Base-by-base conservation (phyloP, 2,888 invertebrate genomes). In the Callyntrura guangdongensis region DNA sequence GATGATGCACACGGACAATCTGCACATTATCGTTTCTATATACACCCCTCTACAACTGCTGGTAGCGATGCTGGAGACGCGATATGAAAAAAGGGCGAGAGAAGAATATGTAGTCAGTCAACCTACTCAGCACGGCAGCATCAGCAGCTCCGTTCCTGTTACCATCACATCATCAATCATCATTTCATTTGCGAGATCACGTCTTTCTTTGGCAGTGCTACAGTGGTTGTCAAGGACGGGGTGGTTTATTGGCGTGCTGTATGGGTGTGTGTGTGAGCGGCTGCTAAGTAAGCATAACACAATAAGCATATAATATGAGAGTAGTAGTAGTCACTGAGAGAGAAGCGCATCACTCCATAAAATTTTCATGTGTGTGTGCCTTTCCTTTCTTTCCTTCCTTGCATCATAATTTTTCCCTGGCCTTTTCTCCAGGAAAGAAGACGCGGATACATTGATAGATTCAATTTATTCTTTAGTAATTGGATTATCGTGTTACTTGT, bases 381-480 rank as follows among this genome's bases (percentile, higher is more conserved):
- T 22, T 53, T 77, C 27, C 64, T n/a, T 69, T 36, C 27, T 69
- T 22, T 27, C 36, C 17, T 17, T 17, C 20, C 74, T 45, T 59
- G 53, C 79, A 17, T 11, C 77, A 77, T 49, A 56, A 20, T 64
- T 69, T 84, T 77, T 74, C 47, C 53, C 25, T 36, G 3, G 20
- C 22, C 61, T 56, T 56, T 17, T 82, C 22, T 67, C 8, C 1
- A 45, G 69, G 36, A 53, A 22, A 53, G 22, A 53, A 53, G 77
- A 85, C 45, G 77, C 82, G 90, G 85, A 85, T 85, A 79, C 84
- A 90, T 90, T 90, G 90, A 90, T 90, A 90, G 79, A 90, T 90
- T 90, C 90, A 90, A 90, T 90, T 90, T 90, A 90, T 90, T 90
- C 89, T 84, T 79, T 81, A 81, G 90, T 90, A 90, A 90, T 90